Evolutionary conservation across 1,140 invertebrate genomes (phyloP).

Genomic region (Ridgeia piscesae): DNA sequence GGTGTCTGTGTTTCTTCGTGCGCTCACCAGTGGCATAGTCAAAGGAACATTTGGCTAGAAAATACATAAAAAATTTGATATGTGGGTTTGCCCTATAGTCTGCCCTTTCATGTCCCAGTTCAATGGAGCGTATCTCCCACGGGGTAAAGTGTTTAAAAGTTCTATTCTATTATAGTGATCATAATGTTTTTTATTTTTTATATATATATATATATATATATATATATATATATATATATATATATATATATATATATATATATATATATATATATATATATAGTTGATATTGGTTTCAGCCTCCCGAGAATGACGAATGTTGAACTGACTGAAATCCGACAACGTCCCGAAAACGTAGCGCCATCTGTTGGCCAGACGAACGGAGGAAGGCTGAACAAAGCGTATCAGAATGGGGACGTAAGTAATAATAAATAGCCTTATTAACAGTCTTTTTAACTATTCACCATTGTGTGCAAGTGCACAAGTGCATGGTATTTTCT

Average conservation of each 20-base stretch:
- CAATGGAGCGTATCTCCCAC: too few species aligned
- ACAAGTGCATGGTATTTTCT: too few species aligned
- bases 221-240: conserved; percentile 3
- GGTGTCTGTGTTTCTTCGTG: too few species aligned
- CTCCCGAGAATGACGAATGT: not conserved
- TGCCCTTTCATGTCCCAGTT: too few species aligned
- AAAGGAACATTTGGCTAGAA: too few species aligned
- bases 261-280: not conserved
- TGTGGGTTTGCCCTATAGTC: too few species aligned
- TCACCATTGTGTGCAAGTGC: not conserved
- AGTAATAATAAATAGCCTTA: not conserved
- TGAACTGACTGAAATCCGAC: not conserved
- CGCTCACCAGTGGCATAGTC: too few species aligned
- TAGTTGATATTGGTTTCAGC: not conserved
- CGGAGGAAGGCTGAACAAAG: not conserved
- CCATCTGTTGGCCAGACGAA: not conserved
- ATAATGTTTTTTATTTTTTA: not conserved
- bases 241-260: conserved; percentile 3
- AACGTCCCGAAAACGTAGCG: not conserved
- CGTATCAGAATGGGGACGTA: not conserved
- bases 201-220: not conserved
- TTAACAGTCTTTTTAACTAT: not conserved
- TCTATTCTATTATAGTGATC: too few species aligned
- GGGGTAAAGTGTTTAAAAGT: too few species aligned
- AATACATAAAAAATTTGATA: too few species aligned